Evolutionary conservation across 2,888 invertebrate genomes (phyloP), one percentile per base, ranked within the genome.

Genomic region (Trimorus sp.): DNA sequence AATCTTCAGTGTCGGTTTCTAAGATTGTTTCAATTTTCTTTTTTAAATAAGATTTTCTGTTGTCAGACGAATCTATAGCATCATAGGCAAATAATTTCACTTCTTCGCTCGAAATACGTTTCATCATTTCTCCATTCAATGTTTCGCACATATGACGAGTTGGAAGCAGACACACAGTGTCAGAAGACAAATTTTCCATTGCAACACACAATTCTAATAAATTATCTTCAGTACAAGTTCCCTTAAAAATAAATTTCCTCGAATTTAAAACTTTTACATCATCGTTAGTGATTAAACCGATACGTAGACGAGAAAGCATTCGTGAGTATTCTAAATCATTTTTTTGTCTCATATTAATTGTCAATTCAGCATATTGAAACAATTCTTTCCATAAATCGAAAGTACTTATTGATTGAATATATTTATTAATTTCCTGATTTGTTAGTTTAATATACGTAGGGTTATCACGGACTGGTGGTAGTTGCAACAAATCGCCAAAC

Each of bases 321-420:
- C 85, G 75, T n/a, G 79, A 62, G 82, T 86, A 88, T 58, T 70
- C 51, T 63, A 60, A 26, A 80, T 85, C 85, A 53, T 77, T 73
- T 75, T 79, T 82, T 60, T 60, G 42, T 45, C 42, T 60, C 60
- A 60, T 60, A 45, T 60, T 60, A 45, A 60, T 60, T 16, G 83
- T 82, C 66, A 88, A 84, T 83, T 88, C 87, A 36, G 85, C 87
- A 68, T 87, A 89, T 6, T 62, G 45, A 69, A 89, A 88, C 51
- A 87, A 83, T 62, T 86, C 79, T 56, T 84, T 79, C 88, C 88
- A 89, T 37, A 89, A 70, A 82, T 88, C 84, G 26, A 83, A 84
- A 9, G 66, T 77, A 65, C 81, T 82, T 7, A 86, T 77, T 15
- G 84, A 83, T 36, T 85, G 85, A 60, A 60, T 45, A 16, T 60